Percentiles rank a stretch among this genome's conserved stretches.
These are phyloP conservation scores for Theropithecus gelada DNA, from an alignment of 2,113 vertebrate species.

Conservation along the genomic window DNA sequence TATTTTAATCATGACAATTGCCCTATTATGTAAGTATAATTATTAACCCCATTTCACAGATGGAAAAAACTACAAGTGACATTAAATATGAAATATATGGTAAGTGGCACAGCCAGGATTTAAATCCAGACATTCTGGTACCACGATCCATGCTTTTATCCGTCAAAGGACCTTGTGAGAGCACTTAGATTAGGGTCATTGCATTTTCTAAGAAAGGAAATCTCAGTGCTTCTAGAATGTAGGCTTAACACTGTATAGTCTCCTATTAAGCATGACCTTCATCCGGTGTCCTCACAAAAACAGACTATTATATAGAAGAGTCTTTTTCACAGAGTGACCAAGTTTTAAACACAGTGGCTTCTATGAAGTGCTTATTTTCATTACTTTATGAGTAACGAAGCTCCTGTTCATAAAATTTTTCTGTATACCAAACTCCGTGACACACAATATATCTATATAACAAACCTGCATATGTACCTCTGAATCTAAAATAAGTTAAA, in stretches of 20 bases:
- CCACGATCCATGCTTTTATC: neutral
- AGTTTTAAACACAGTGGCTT: neutral
- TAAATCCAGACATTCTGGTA: constrained; percentile 17
- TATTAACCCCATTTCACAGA: constrained; percentile 3
- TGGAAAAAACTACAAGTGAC: neutral
- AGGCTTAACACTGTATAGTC: neutral
- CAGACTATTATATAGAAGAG: neutral
- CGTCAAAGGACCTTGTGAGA: neutral
- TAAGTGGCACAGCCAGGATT: neutral
- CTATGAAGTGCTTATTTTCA: neutral
- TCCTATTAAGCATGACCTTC: neutral
- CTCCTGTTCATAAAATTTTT: neutral
- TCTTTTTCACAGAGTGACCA: neutral
- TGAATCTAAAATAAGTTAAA: too few species aligned
- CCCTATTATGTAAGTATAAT: neutral
- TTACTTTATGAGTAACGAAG: neutral
- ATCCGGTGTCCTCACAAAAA: neutral
- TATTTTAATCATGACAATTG: neutral
- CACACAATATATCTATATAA: too few species aligned
- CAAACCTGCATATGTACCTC: too few species aligned
- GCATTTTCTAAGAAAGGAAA: neutral
- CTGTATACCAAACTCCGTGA: too few species aligned
- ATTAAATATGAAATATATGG: constrained; percentile 47
- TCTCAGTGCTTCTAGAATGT: neutral
- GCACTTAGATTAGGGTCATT: neutral